Base-by-base conservation (phyloP, 1,140 invertebrate species). In the Drosophila leontia region DNA sequence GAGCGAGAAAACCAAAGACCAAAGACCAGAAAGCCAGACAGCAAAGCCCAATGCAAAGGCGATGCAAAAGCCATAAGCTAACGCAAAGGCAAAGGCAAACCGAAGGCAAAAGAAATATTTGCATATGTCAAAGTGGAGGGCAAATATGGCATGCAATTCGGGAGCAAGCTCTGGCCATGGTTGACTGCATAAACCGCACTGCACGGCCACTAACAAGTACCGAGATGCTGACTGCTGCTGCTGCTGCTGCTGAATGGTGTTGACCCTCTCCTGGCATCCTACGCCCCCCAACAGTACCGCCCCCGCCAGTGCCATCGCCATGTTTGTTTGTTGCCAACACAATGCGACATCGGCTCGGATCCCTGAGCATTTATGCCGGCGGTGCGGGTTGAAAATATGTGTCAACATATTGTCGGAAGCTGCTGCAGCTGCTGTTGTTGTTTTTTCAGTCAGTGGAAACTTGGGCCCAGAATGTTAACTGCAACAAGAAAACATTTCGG, bases 41-140 rank as follows among this genome's bases (percentile, higher is more conserved):
- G 37, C 37, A 64, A 64, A 39, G 44, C 23, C 29, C 34, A 23
- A 72, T 41, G 29, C 56, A 75, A 48, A 57, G 48, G 44, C 62
- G 37, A 64, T 35, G 57, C 55, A 44, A 57, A 35, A 29, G 34
- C 51, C 51, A 35, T 19, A 53, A 64, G 48, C 34, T 8, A 64
- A 42, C 55, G 55, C 34, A 62, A 55, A 48, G 23, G 39, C 42
- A 70, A 64, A 59, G 48, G 53, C 71, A 74, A 55, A 51, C 39
- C 41, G 56, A 82, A 63, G 51, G 59, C 63, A 83, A 83, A 77
- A 63, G 75, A 83, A 83, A 83, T 83, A 88, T 87, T 87, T 88
- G 71, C 72, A 64, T 77, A 67, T 64, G 72, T 75, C 80, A 88
- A 83, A 80, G 84, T 68, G 80, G 61, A 80, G 19, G 64, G 42